These are phyloP conservation scores for Orgyia antiqua DNA, from an alignment of 2,888 invertebrate species.

Conservation along the genomic window DNA sequence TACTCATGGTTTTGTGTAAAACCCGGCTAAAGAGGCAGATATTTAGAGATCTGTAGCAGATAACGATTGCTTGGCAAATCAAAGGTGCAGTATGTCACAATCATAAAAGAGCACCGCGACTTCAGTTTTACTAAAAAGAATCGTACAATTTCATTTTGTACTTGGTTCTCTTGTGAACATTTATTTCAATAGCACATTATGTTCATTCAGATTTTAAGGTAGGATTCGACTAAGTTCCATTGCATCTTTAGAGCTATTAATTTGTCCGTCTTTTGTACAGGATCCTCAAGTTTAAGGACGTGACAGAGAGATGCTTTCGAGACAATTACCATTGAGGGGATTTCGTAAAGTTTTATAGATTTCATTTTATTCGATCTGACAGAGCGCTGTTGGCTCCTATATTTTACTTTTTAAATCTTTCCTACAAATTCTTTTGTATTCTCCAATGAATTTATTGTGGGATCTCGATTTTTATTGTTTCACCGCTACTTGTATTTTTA, in stretches of 20 bases:
- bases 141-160: conserved; percentile 49
- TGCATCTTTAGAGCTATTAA: conserved; percentile 41
- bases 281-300: conserved; percentile 29
- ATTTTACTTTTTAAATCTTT: conserved; percentile 23
- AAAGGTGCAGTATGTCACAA: conserved; percentile 26
- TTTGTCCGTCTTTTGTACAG: conserved; percentile 35
- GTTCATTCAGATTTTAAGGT: conserved; percentile 38
- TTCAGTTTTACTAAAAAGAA: conserved; percentile 49
- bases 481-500: neutral
- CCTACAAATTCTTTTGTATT: conserved; percentile 24
- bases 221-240: conserved; percentile 33
- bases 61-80: conserved; percentile 5
- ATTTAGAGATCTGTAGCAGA: neutral
- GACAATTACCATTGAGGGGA: conserved; percentile 32
- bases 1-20: too few relatives aligned
- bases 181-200: conserved; percentile 46
- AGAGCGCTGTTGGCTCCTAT: conserved; percentile 24
- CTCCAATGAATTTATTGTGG: conserved; percentile 20
- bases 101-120: conserved; percentile 50
- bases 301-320: conserved; percentile 28
- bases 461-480: neutral
- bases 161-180: conserved; percentile 50
- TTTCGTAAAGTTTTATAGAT: conserved; percentile 32
- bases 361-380: conserved; percentile 30
- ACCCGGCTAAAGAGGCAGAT: too few relatives aligned